Evolutionary conservation across 1,140 invertebrate species (phyloP).

Genomic region (Ostrea denselamellosa): DNA sequence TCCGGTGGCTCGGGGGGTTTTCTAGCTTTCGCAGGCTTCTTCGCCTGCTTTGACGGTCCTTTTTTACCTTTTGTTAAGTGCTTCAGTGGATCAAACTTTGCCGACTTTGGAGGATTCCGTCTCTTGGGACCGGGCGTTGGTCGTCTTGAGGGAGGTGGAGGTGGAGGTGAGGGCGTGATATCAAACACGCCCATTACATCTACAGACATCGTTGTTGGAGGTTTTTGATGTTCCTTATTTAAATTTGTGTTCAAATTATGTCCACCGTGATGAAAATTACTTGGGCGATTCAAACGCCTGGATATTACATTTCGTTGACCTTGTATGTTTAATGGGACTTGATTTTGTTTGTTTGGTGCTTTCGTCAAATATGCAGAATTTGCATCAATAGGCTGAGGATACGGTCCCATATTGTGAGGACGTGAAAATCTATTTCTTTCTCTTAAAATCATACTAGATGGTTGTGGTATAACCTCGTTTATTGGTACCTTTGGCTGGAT

Average conservation of each 20-base stretch:
- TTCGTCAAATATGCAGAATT: neutral
- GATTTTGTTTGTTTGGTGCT: neutral
- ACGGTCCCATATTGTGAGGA: neutral
- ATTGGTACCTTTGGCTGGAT: neutral
- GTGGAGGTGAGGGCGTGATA: neutral
- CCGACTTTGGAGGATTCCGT: neutral
- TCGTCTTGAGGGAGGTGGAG: neutral
- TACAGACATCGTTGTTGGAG: neutral
- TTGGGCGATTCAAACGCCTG: neutral
- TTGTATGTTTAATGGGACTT: neutral
- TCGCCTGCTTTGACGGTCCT: neutral
- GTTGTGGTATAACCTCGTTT: neutral
- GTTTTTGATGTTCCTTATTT: neutral
- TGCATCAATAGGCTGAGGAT: neutral
- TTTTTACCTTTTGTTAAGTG: neutral
- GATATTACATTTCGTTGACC: neutral
- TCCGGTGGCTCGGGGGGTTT: neutral
- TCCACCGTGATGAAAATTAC: neutral
- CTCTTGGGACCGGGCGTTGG: neutral
- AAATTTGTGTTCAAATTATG: neutral
- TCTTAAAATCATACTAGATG: neutral
- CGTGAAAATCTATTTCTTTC: neutral
- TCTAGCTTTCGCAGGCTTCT: neutral
- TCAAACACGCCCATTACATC: neutral
- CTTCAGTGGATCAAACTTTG: neutral